Conservation (phyloP, 2,888 invertebrate genomes). For the Junonia oenone region DNA sequence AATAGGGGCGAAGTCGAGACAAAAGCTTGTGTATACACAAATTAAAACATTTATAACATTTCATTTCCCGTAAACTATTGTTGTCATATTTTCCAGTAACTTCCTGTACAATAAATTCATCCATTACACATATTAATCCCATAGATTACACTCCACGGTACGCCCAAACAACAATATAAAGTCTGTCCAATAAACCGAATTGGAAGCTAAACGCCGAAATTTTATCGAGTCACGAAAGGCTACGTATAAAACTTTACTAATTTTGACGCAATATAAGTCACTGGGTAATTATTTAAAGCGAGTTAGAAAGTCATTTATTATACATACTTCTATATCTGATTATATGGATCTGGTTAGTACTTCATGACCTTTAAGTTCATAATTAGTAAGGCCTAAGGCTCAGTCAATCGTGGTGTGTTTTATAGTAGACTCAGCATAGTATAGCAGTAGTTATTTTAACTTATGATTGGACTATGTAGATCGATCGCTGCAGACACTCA, state of each 20-base stretch:
- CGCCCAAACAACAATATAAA: slow-evolving; percentile 10
- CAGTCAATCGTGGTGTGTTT: no score
- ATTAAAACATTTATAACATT: no score
- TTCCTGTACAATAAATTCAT: not conserved
- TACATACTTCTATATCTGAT: not conserved
- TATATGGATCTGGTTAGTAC: not conserved
- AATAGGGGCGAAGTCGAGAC: no score
- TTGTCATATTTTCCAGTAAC: no score
- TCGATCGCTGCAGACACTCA: no score
- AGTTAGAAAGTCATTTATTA: not conserved
- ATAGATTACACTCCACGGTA: not conserved
- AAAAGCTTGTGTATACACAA: no score
- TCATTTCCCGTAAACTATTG: no score
- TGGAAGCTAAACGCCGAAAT: slow-evolving; percentile 14
- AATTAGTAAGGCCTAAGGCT: no score
- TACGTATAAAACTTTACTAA: slow-evolving; percentile 2
- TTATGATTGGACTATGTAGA: no score
- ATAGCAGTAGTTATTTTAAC: no score
- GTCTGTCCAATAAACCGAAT: slow-evolving; percentile 12
- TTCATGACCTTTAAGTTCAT: no score
- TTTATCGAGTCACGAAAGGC: slow-evolving; percentile 11
- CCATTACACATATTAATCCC: not conserved
- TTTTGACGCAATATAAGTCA: not conserved
- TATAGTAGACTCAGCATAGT: no score
- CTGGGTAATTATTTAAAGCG: not conserved